These are phyloP conservation scores for Ochropleura leucogaster DNA, from an alignment of 2,888 invertebrate species.

Conservation along the genomic window DNA sequence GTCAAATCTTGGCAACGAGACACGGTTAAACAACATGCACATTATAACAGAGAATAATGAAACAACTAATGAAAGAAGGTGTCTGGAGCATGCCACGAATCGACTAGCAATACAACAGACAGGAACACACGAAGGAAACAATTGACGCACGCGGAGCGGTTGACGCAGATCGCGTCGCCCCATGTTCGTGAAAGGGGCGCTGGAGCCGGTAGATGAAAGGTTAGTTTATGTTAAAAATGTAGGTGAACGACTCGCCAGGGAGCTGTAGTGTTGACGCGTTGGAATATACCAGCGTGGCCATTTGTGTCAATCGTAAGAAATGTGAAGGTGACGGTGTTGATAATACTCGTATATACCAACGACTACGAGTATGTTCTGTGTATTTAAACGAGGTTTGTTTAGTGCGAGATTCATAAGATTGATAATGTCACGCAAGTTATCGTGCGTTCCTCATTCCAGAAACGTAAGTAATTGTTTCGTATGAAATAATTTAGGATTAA, in stretches of 20 bases:
- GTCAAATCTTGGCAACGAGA: neutral
- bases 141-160: neutral
- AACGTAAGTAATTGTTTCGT: neutral
- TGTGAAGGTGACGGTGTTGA: neutral
- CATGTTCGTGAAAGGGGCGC: neutral
- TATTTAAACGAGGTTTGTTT: neutral
- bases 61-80: neutral
- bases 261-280: neutral
- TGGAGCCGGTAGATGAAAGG: slow-evolving; percentile 12
- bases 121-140: neutral
- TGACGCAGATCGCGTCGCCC: neutral
- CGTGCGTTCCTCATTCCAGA: neutral
- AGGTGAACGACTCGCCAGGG: slow-evolving; percentile 25
- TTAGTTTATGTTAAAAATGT: slow-evolving; percentile 14
- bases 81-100: neutral
- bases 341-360: too few species aligned
- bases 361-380: neutral
- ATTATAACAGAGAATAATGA: neutral
- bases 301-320: slow-evolving; percentile 16
- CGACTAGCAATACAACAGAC: neutral
- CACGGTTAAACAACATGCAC: neutral
- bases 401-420: neutral
- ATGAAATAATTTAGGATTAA: too few species aligned
- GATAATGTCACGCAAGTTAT: neutral
- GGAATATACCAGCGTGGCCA: neutral